Evolutionary conservation across 92 coral and sea anemone species (phyloP).

Genomic region (Epizoanthus stellaris): DNA sequence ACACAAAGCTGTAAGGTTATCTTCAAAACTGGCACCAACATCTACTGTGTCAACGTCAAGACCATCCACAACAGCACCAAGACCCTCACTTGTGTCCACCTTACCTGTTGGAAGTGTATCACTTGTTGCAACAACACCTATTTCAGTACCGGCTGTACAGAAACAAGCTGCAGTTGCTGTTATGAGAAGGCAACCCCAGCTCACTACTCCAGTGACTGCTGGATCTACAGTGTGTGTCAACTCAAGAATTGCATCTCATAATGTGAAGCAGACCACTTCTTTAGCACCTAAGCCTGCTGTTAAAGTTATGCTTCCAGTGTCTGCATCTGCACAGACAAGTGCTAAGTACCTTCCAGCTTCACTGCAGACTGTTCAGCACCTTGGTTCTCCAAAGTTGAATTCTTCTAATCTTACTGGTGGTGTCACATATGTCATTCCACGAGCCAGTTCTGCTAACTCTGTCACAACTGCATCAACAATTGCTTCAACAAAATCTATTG

Average conservation of each 20-base stretch:
- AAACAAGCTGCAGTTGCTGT: neutral
- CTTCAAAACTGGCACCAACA: no score
- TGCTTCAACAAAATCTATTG: neutral
- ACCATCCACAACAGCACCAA: no score
- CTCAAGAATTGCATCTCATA: neutral
- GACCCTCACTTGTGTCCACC: no score
- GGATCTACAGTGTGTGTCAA: neutral
- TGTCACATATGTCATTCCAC: neutral
- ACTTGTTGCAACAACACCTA: neutral
- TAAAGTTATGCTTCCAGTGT: slow-evolving; percentile 21
- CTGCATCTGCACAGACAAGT: neutral
- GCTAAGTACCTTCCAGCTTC: neutral
- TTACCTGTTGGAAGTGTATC: slow-evolving; percentile 3
- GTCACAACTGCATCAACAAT: neutral
- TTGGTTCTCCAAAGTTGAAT: neutral
- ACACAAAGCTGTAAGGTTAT: no score
- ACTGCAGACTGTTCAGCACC: slow-evolving; percentile 8
- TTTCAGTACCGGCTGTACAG: neutral
- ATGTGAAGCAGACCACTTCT: neutral
- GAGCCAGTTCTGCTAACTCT: neutral
- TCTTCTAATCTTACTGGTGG: slow-evolving; percentile 15
- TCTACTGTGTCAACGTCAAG: no score
- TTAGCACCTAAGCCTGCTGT: slow-evolving; percentile 3
- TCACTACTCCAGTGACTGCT: neutral
- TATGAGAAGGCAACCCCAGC: slow-evolving; percentile 10